Base-by-base conservation (phyloP, 2,797 vertebrate species). In the Sebastes steindachneri region DNA sequence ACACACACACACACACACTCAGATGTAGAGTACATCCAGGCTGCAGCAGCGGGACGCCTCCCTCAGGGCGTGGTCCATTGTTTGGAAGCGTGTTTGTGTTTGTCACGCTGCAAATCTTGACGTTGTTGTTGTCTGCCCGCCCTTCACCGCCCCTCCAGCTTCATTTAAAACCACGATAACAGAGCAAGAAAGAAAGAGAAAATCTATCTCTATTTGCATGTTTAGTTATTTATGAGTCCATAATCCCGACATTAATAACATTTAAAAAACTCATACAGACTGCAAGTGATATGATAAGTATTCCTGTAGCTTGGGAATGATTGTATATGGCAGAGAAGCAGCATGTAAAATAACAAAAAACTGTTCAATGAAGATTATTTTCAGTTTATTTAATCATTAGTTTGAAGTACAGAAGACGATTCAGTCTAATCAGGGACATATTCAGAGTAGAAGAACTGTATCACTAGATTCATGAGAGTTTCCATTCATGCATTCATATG, bases 21-120 rank as follows among this genome's bases (percentile, higher is more conserved):
- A 67, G 25, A 62, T 0, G 7, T 4, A 26, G 60, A 76, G 60
- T 29, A 2, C 67, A 31, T 74, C 31, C 70, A 82, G 69, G n/a
- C 57, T 21, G 17, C 58, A 57, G 80, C 80, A 82, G 77, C 77
- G 51, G 81, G 68, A 78, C 77, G 6, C 69, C 75, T 74, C 69
- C 77, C 55, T 68, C 80, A 68, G 85, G 90, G 92, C 1, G 80
- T 60, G 79, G 84, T 79, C 76, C 75, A 45, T 91, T 92, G 91
- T 90, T 66, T 78, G 57, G 66, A 70, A 83, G 75, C 53, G 21
- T 73, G 48, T 83, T 77, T 80, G 66, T 77, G 68, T 71, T 83
- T 10, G 59, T 91, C 86, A 76, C 23, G 3, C 21, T 35, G 41
- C 3, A 0, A 23, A 7, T 67, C 37, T 51, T 68, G 73, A 80